A percentile compares a stretch with the other conserved stretches of the same genome.
These are phyloP conservation scores for Ariopsis seemanni DNA, from an alignment of 2,113 vertebrate species.

Conservation along the genomic window DNA sequence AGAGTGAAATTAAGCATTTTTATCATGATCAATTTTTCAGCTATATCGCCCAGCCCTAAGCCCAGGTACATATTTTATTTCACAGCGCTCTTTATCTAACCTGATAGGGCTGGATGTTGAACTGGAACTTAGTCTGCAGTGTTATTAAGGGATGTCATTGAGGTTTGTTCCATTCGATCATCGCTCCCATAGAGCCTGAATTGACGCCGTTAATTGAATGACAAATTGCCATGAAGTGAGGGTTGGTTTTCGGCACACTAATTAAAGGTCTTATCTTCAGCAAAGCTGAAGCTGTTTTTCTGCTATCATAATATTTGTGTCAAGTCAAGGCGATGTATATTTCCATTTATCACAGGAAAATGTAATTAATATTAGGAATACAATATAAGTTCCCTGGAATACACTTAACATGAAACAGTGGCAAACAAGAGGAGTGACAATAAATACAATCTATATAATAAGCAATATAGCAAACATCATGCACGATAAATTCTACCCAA, in stretches of 20 bases:
- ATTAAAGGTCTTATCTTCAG: conserved; percentile 35
- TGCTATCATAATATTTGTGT: not conserved
- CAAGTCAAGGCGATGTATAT: not conserved
- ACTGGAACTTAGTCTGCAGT: conserved; percentile 10
- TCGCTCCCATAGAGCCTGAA: conserved; percentile 18
- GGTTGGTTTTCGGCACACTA: conserved; percentile 25
- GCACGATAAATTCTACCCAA: not conserved
- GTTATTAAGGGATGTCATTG: conserved; percentile 11
- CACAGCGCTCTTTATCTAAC: not conserved
- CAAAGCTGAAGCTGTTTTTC: not conserved
- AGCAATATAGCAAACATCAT: not conserved
- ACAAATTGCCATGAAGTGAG: conserved; percentile 43
- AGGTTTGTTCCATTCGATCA: conserved; percentile 21
- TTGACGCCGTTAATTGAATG: conserved; percentile 37
- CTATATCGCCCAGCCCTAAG: conserved; percentile 39
- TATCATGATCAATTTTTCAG: too few relatives aligned
- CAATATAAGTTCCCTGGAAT: not conserved
- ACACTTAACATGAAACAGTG: not conserved
- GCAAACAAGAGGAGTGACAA: not conserved
- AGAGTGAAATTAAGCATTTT: too few relatives aligned
- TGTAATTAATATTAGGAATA: not conserved
- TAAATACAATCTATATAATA: not conserved
- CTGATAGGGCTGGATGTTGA: not conserved
- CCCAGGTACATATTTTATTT: conserved; percentile 72
- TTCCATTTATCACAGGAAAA: not conserved